Evolutionary conservation across 1,140 invertebrate species (phyloP).

Genomic region (Steinernema feltiae): DNA sequence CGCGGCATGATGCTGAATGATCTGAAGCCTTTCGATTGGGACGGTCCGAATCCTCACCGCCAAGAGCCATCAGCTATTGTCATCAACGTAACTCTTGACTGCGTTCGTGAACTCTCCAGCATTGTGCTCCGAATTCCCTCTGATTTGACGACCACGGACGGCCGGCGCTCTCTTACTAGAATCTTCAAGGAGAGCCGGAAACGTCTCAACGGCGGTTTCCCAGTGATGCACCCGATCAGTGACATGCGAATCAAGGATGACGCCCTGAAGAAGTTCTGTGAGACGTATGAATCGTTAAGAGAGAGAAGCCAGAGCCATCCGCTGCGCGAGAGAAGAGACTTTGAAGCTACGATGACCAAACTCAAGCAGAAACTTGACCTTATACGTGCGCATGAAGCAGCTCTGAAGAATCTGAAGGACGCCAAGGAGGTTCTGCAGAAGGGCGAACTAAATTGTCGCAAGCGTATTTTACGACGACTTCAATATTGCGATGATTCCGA

Average conservation of each 20-base stretch:
- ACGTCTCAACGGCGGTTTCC: conserved; percentile 76
- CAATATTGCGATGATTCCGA: conserved; percentile 86
- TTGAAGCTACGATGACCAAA: no score
- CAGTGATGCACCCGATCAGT: conserved; percentile 81
- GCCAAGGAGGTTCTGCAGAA: conserved; percentile 81
- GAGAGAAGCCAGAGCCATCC: conserved; percentile 74
- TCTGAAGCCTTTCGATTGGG: not conserved
- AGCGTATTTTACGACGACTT: conserved; percentile 81
- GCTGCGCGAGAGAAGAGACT: no score
- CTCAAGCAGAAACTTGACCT: no score
- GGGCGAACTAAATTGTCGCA: conserved; percentile 91
- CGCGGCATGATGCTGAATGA: not conserved
- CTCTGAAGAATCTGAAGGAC: conserved; percentile 68
- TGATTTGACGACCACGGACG: conserved; percentile 77
- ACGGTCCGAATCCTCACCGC: not conserved
- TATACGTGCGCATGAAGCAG: no score
- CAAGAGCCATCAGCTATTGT: not conserved
- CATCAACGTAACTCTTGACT: conserved; percentile 69
- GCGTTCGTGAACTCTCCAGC: conserved; percentile 59
- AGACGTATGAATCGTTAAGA: conserved; percentile 74
- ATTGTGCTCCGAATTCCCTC: conserved; percentile 81
- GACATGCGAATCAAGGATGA: conserved; percentile 78
- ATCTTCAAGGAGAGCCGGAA: conserved; percentile 81
- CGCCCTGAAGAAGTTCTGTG: conserved; percentile 67
- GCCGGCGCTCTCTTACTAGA: conserved; percentile 75